A percentile compares a stretch with the other conserved stretches of the same genome.
phyloP scores from a whole-genome alignment of 2,113 vertebrate species.

The Lota lota region DNA sequence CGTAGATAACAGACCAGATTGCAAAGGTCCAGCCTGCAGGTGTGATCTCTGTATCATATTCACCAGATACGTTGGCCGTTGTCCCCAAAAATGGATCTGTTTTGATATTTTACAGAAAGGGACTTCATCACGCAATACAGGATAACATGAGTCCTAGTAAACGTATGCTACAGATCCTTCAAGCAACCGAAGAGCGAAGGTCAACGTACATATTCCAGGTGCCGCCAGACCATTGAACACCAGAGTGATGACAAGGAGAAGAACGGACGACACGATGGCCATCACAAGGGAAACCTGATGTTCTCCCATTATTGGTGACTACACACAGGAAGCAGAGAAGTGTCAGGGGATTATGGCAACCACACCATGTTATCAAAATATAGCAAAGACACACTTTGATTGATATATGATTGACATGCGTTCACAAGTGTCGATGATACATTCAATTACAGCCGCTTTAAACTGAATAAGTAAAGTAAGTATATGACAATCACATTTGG shows the following conservation, averaged over 20 bases:
- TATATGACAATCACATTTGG: too few relatives aligned
- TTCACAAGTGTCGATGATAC: too few relatives aligned
- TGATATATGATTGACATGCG: too few relatives aligned
- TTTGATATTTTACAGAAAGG: too few relatives aligned
- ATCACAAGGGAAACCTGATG: conserved; percentile 40
- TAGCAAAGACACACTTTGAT: not conserved
- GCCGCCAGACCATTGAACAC: conserved; percentile 54
- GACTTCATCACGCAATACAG: too few relatives aligned
- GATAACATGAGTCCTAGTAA: too few relatives aligned
- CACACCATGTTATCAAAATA: too few relatives aligned
- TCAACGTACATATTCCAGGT: conserved; percentile 46
- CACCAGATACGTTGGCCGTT: conserved; percentile 53
- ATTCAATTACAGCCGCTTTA: too few relatives aligned
- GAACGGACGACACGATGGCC: conserved; percentile 42
- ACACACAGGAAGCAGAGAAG: conserved; percentile 14
- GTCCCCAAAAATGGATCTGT: conserved; percentile 55
- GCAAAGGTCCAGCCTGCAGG: conserved; percentile 69
- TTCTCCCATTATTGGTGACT: conserved; percentile 43
- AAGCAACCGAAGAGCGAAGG: too few relatives aligned
- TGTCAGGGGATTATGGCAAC: too few relatives aligned
- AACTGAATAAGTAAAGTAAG: too few relatives aligned
- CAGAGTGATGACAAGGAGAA: conserved; percentile 52
- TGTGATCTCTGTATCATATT: conserved; percentile 60
- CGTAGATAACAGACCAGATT: conserved; percentile 70
- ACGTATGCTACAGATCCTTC: too few relatives aligned